Percentiles rank a stretch among this genome's conserved stretches.
Conservation (phyloP, 2,113 vertebrate species). For the Carassius carassius region DNA sequence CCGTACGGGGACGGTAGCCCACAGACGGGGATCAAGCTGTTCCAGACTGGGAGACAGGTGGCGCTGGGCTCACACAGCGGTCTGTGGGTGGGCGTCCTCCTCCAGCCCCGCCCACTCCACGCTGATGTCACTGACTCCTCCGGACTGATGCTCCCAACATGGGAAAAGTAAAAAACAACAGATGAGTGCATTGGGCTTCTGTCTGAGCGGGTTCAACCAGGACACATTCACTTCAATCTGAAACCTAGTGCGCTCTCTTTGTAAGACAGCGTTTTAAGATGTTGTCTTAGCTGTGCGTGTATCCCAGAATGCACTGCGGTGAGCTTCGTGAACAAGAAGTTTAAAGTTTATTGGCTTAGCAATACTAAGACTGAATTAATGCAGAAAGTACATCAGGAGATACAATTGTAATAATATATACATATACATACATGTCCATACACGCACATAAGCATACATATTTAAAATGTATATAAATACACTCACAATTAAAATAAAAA, state of each 20-base stretch:
- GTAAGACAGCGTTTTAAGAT: neutral
- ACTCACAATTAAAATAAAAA: too few species aligned
- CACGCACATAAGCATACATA: too few species aligned
- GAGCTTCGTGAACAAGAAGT: too few species aligned
- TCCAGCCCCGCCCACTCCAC: slow-evolving; percentile 56
- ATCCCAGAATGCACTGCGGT: neutral
- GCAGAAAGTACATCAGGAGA: too few species aligned
- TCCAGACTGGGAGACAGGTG: slow-evolving; percentile 76
- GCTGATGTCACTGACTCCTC: slow-evolving; percentile 63
- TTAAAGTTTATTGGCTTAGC: too few species aligned
- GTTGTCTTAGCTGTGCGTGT: too few species aligned
- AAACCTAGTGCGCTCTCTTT: neutral
- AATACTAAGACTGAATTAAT: too few species aligned
- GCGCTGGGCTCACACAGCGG: slow-evolving; percentile 70
- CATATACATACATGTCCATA: too few species aligned
- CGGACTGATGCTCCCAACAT: slow-evolving; percentile 40
- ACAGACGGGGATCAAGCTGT: slow-evolving; percentile 59
- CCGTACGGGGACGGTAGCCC: slow-evolving; percentile 44
- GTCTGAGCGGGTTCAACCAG: neutral
- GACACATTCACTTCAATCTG: neutral
- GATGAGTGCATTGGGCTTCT: slow-evolving; percentile 52
- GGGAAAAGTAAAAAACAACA: slow-evolving; percentile 51
- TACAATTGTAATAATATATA: too few species aligned
- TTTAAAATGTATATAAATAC: too few species aligned
- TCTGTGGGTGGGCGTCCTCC: slow-evolving; percentile 70